These are phyloP conservation scores for Microcebus tavaratra DNA, from an alignment of 2,113 vertebrate genomes.

Conservation along the genomic window DNA sequence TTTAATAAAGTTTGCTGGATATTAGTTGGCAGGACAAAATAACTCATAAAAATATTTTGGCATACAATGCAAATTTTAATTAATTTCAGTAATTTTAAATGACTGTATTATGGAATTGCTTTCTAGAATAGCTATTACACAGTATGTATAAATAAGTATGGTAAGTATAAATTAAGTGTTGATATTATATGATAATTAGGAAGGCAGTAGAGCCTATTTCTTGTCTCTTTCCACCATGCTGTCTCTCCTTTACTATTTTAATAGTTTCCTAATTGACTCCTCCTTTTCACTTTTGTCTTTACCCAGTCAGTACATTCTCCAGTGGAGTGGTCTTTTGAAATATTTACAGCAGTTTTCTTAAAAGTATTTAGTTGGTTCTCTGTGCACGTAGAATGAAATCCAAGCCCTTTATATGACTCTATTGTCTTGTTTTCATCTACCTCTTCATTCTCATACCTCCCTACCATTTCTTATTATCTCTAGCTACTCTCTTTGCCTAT, in stretches of 20 bases:
- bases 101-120: not conserved
- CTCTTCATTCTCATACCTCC: not conserved
- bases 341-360: not conserved
- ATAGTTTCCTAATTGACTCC: not conserved
- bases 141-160: not conserved
- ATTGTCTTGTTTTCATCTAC: not conserved
- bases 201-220: not conserved
- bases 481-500: not conserved
- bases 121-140: not conserved
- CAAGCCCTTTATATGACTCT: not conserved
- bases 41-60: not conserved
- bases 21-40: conserved; percentile 19
- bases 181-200: no score
- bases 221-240: not conserved
- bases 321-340: not conserved
- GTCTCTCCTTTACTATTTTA: not conserved
- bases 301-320: not conserved
- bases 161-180: not conserved
- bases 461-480: not conserved
- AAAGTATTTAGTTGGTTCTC: not conserved
- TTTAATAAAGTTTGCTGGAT: not conserved
- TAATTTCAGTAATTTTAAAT: conserved; percentile 5
- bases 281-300: not conserved
- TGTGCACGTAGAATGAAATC: not conserved
- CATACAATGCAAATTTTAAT: not conserved